Percentiles rank a stretch among this genome's conserved stretches.
Evolutionary conservation across 2,113 vertebrate species (phyloP).

Genomic region (Pipra filicauda): DNA sequence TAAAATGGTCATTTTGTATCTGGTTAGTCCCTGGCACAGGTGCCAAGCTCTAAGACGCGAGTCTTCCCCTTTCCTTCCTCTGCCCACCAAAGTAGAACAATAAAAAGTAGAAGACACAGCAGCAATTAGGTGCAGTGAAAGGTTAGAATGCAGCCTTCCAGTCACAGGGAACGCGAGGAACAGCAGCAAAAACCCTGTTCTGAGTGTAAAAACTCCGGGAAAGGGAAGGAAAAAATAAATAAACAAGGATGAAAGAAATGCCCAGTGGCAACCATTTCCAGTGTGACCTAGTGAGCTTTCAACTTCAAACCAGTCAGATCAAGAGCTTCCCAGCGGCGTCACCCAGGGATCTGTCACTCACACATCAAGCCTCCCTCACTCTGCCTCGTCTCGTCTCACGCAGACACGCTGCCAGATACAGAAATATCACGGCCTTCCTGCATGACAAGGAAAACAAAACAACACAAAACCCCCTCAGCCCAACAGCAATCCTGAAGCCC

Average conservation of each 20-base stretch:
- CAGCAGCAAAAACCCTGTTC: not conserved
- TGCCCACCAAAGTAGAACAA: not conserved
- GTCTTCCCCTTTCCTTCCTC: not conserved
- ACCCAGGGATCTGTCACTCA: constrained; percentile 69
- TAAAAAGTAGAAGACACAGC: not conserved
- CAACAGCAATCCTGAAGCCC: not conserved
- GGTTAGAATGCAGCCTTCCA: not conserved
- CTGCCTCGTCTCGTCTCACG: constrained; percentile 58
- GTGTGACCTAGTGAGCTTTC: constrained; percentile 74
- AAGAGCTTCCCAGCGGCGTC: constrained; percentile 72
- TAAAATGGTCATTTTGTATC: not conserved
- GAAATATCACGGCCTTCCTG: constrained; percentile 6
- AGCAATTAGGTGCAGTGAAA: not conserved
- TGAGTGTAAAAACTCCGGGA: constrained; percentile 13
- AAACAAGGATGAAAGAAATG: constrained; percentile 81
- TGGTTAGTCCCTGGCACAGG: not conserved
- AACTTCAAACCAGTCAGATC: constrained; percentile 78
- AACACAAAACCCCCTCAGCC: not conserved
- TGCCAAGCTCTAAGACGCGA: not conserved
- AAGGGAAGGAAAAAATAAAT: constrained; percentile 31
- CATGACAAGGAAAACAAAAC: not conserved
- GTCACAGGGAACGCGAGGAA: not conserved
- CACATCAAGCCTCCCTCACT: constrained; percentile 43
- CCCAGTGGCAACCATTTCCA: constrained; percentile 74
- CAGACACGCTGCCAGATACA: constrained; percentile 20